Percentiles rank a stretch among this genome's conserved stretches.
phyloP scores from a whole-genome alignment of 1,140 invertebrate genomes.

The Hylyphantes graminicola region DNA sequence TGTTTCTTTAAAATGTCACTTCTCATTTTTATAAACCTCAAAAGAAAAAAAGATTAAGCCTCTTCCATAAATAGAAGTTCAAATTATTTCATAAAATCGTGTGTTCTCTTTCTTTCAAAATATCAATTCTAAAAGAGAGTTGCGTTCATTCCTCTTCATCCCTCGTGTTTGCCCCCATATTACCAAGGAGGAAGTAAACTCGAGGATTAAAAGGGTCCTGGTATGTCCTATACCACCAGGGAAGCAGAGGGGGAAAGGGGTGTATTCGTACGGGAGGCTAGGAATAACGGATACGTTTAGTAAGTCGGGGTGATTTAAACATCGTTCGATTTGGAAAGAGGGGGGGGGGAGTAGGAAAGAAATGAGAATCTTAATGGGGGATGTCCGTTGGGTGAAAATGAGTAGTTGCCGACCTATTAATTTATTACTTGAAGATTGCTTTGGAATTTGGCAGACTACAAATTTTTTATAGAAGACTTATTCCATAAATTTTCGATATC shows the following conservation, averaged over 20 bases:
- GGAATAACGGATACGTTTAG: constrained; percentile 60
- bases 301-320: constrained; percentile 60
- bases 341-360: constrained; percentile 36
- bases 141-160: background rate
- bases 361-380: constrained; percentile 6
- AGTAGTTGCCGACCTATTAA: background rate
- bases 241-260: background rate
- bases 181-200: background rate
- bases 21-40: too few species aligned
- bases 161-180: background rate
- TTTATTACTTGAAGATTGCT: background rate
- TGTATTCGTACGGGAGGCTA: constrained; percentile 31
- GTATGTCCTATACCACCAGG: background rate
- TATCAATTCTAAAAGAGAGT: background rate
- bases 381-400: background rate
- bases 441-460: background rate
- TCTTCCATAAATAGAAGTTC: too few species aligned
- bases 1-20: too few species aligned
- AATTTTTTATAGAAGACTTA: background rate
- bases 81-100: too few species aligned
- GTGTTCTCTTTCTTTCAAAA: background rate
- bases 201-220: background rate
- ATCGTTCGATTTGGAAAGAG: constrained; percentile 49
- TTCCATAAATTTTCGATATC: too few species aligned
- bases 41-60: too few species aligned